These are phyloP conservation scores for Dermatemys mawii DNA, from an alignment of 2,113 vertebrate genomes.

Conservation along the genomic window DNA sequence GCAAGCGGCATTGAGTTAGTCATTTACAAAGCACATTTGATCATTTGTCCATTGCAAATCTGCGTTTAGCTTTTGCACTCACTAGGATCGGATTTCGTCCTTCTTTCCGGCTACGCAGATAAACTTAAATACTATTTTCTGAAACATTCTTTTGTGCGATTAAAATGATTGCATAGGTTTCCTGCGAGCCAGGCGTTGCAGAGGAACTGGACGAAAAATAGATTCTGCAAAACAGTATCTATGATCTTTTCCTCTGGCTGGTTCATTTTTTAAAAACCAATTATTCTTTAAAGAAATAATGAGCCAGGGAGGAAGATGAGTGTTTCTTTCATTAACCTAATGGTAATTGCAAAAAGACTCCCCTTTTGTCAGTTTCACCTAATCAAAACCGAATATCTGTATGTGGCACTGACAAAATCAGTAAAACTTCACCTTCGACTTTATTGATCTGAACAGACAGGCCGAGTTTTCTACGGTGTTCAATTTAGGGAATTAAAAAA, in stretches of 20 bases:
- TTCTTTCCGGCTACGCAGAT: background rate
- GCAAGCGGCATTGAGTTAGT: background rate
- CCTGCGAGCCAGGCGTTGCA: background rate
- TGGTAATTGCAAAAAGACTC: slow-evolving; percentile 64
- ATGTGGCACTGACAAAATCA: slow-evolving; percentile 65
- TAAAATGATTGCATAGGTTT: background rate
- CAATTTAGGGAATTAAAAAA: slow-evolving; percentile 81
- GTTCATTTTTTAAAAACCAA: background rate
- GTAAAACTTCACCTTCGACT: slow-evolving; percentile 74
- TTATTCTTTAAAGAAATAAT: background rate
- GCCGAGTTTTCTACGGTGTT: slow-evolving; percentile 67
- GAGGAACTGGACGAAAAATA: background rate
- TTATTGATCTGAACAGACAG: slow-evolving; percentile 73
- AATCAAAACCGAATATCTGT: slow-evolving; percentile 68
- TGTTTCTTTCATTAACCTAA: slow-evolving; percentile 67
- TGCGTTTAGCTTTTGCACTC: background rate
- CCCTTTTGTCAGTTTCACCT: slow-evolving; percentile 61
- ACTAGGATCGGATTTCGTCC: background rate
- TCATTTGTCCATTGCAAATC: background rate
- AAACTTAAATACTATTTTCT: background rate
- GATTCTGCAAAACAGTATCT: background rate
- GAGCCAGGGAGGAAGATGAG: slow-evolving; percentile 54
- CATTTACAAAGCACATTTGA: background rate
- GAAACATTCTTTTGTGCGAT: background rate
- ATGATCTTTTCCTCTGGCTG: background rate